Percentiles rank a stretch among this genome's conserved stretches.
phyloP scores from a whole-genome alignment of 2,113 vertebrate species.

The Verasper variegatus region DNA sequence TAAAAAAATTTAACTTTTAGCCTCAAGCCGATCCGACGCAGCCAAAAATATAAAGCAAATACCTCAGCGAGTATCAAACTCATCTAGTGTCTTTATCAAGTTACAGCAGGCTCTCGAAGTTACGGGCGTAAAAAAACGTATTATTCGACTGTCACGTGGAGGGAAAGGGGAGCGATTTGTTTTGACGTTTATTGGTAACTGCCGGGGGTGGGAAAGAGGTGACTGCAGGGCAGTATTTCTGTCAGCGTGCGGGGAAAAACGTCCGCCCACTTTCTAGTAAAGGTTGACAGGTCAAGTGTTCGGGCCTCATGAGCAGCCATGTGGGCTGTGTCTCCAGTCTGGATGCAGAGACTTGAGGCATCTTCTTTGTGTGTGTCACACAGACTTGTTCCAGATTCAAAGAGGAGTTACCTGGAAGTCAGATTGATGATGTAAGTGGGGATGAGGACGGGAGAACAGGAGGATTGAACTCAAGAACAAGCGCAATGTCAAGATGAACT shows the following conservation, averaged over 20 bases:
- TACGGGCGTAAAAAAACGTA: slow-evolving; percentile 9
- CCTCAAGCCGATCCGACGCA: slow-evolving; percentile 11
- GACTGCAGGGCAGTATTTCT: slow-evolving; percentile 56
- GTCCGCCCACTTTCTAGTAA: slow-evolving; percentile 39
- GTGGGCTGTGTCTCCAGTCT: not conserved
- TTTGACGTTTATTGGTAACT: slow-evolving; percentile 54
- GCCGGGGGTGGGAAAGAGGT: slow-evolving; percentile 25
- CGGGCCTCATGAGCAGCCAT: not conserved
- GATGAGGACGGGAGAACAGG: not conserved
- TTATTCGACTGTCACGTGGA: slow-evolving; percentile 31
- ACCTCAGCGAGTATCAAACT: slow-evolving; percentile 27
- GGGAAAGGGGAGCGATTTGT: slow-evolving; percentile 31
- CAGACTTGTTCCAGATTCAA: not conserved
- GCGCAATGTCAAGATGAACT: not conserved
- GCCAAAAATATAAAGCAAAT: slow-evolving; percentile 12
- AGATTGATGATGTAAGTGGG: not conserved
- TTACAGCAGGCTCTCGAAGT: slow-evolving; percentile 44
- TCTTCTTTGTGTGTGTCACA: not conserved
- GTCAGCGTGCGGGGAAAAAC: slow-evolving; percentile 41
- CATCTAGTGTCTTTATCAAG: slow-evolving; percentile 46
- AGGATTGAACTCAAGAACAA: not conserved
- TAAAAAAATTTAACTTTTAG: not conserved
- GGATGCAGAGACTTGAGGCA: not conserved
- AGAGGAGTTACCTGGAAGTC: not conserved
- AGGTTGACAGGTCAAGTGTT: slow-evolving; percentile 38